Percentiles rank a stretch among this genome's conserved stretches.
Conservation (phyloP, 1,140 invertebrate species). For the Ostrea edulis region DNA sequence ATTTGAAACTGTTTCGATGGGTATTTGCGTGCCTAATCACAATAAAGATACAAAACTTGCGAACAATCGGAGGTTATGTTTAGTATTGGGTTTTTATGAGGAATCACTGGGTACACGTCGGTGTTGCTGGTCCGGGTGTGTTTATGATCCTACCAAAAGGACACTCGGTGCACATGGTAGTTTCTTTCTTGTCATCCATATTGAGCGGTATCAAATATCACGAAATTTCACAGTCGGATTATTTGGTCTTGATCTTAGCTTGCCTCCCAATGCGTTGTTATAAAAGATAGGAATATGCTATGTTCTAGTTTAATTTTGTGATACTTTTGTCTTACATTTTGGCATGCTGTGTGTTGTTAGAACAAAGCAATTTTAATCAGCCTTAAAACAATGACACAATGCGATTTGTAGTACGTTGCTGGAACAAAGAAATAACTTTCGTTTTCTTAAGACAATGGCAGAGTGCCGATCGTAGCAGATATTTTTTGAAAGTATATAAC, state of each 20-base stretch:
- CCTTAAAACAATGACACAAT: neutral
- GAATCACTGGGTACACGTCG: slow-evolving; percentile 53
- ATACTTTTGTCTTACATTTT: neutral
- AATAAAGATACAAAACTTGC: slow-evolving; percentile 50
- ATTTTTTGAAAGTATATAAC: neutral
- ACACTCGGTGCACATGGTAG: slow-evolving; percentile 48
- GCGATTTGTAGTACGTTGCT: neutral
- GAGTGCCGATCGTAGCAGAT: neutral
- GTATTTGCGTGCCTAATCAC: slow-evolving; percentile 57
- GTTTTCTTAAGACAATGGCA: neutral
- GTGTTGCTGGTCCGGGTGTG: slow-evolving; percentile 50
- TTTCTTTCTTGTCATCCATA: slow-evolving; percentile 48
- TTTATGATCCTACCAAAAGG: slow-evolving; percentile 46
- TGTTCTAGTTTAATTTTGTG: neutral
- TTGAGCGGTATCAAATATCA: slow-evolving; percentile 56
- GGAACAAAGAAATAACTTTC: slow-evolving; percentile 6
- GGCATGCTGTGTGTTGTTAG: neutral
- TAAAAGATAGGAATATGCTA: neutral
- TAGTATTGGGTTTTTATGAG: slow-evolving; percentile 57
- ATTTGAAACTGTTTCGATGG: slow-evolving; percentile 60
- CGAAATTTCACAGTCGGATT: slow-evolving; percentile 56
- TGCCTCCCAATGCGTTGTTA: slow-evolving; percentile 12
- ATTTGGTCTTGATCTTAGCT: slow-evolving; percentile 28
- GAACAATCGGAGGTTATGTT: slow-evolving; percentile 53
- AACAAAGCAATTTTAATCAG: neutral